Conservation (phyloP, 1,140 invertebrate species). For the Lepeophtheirus salmonis region DNA sequence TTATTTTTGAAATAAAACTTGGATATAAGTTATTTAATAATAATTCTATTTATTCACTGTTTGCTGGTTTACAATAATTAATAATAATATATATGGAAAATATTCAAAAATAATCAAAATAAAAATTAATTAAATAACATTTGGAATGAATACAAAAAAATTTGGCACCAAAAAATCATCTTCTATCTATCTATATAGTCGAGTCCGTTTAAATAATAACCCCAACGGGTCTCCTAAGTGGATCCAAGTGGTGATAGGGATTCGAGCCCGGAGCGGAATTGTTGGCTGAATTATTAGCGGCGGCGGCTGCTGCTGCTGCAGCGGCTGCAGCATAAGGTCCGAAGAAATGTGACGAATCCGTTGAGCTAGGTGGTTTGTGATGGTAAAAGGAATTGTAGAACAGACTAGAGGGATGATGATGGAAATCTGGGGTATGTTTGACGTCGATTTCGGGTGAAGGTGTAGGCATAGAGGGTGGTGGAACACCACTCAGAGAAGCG, state of each 20-base stretch:
- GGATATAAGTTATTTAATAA: too few relatives aligned
- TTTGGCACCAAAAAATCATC: too few relatives aligned
- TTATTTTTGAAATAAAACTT: too few relatives aligned
- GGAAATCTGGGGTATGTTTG: background rate
- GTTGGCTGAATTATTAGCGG: background rate
- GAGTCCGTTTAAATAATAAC: conserved; percentile 10
- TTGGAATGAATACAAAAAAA: too few relatives aligned
- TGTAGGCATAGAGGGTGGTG: conserved; percentile 7
- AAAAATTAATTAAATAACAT: too few relatives aligned
- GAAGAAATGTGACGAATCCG: background rate
- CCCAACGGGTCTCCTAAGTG: conserved; percentile 1
- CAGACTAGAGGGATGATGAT: conserved; percentile 8
- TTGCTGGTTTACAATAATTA: too few relatives aligned
- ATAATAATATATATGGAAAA: too few relatives aligned
- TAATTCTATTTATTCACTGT: too few relatives aligned
- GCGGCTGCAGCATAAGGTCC: background rate
- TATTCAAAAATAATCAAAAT: too few relatives aligned
- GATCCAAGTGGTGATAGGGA: background rate
- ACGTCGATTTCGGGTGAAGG: conserved; percentile 7
- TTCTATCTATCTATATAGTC: too few relatives aligned
- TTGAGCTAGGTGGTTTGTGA: background rate
- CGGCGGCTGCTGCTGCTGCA: background rate
- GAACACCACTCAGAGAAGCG: too few relatives aligned
- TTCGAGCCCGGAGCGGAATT: background rate
- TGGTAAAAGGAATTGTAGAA: conserved; percentile 16